Percentiles rank a stretch among this genome's conserved stretches.
These are phyloP conservation scores for Catagonus wagneri DNA, from an alignment of 2,113 vertebrate genomes.

Conservation along the genomic window DNA sequence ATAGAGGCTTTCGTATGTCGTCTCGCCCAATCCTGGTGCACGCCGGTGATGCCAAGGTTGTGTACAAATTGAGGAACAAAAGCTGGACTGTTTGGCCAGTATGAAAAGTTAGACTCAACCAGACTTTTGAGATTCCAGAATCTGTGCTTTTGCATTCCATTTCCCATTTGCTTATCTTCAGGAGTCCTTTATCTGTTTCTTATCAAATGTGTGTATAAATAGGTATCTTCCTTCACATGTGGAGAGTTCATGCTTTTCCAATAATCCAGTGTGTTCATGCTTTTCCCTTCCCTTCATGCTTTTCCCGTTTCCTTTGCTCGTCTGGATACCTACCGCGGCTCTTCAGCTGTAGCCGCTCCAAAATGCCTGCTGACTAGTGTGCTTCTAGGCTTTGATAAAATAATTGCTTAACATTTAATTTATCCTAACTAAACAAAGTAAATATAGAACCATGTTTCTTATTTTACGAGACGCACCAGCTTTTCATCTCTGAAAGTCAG, in stretches of 20 bases:
- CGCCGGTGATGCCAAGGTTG: neutral
- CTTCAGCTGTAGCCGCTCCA: neutral
- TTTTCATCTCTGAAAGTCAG: neutral
- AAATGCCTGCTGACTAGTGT: neutral
- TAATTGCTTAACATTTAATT: neutral
- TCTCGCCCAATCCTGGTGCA: neutral
- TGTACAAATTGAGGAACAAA: neutral
- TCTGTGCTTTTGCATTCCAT: too few species aligned
- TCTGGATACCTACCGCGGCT: neutral
- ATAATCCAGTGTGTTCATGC: too few species aligned
- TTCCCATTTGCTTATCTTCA: neutral
- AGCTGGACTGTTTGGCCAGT: neutral
- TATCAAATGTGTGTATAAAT: neutral
- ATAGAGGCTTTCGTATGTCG: too few species aligned
- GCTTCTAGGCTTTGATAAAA: neutral
- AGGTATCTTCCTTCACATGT: rapidly evolving
- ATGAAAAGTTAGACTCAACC: neutral
- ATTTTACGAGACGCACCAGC: neutral
- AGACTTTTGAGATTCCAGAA: neutral
- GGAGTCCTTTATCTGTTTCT: neutral
- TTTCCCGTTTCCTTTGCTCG: neutral
- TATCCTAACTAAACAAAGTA: neutral
- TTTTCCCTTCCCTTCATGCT: neutral
- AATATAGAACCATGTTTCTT: neutral
- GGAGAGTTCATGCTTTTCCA: neutral